Base-by-base conservation (phyloP, 1,140 invertebrate species). In the Brachionus plicatilis region DNA sequence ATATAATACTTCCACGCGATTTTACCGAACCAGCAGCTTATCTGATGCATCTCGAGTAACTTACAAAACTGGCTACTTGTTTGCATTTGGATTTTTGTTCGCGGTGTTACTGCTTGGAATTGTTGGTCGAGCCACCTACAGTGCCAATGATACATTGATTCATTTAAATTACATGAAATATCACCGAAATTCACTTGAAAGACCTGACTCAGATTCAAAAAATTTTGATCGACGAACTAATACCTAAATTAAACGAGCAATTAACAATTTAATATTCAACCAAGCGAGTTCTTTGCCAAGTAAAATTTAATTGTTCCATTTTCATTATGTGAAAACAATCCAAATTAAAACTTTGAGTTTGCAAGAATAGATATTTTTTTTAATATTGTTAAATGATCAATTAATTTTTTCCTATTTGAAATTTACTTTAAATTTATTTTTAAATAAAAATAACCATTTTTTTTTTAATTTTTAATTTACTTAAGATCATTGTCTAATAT, bases 51-150 rank as follows among this genome's bases (percentile, higher is more conserved):
- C 11, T 20, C 17, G 17, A 72, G 41, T 72, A 7, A 20, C 17
- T 11, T 43, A 72, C 41, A 72, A 72, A 72, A 72, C 68, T 7
- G 68, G 68, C 3, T 72, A 72, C n/a, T n/a, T 72, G 6, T 72
- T 72, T 72, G 29, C 68, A 72, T 72, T 72, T 45, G 29, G 68
- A 17, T 72, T 72, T 72, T 43, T 72, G 9, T 72, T 72, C 47
- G 17, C 43, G 9, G 41, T 72, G 3, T 72, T 72, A 20, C 41
- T 72, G n/a, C 41, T 72, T n/a, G 68, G 68, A 43, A 72, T 72
- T 41, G 68, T 72, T 41, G 68, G 68, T 17, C 29, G 68, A 17
- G 37, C 41, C 11, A 72, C 12, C 43, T 72, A 72, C 17, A 72
- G 68, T 17, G 37, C 11, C 9, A 72, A 72, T 20, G 68, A 72